Conservation (phyloP, 2,888 invertebrate species). For the Hanleya hanleyi region DNA sequence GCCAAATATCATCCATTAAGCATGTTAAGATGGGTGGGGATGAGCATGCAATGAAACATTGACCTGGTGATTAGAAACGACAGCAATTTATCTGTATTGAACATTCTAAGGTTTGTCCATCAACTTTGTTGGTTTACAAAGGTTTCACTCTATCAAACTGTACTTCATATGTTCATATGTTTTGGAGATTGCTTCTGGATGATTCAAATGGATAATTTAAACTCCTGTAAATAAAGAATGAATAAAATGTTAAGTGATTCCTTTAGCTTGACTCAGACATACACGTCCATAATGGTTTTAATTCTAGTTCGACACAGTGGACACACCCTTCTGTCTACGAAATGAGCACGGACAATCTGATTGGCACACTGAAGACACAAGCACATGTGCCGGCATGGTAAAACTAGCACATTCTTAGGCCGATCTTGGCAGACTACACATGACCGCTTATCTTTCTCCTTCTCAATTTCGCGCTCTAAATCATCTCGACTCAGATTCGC, state of each 20-base stretch:
- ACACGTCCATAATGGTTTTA: slow-evolving; percentile 69
- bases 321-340: slow-evolving; percentile 56
- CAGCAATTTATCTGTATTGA: too few relatives aligned
- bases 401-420: slow-evolving; percentile 64
- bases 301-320: slow-evolving; percentile 66
- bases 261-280: slow-evolving; percentile 45
- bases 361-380: slow-evolving; percentile 68
- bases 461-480: slow-evolving; percentile 58
- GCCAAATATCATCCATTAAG: too few relatives aligned
- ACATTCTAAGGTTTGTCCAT: too few relatives aligned
- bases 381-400: slow-evolving; percentile 71
- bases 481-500: slow-evolving; percentile 41
- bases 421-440: slow-evolving; percentile 71
- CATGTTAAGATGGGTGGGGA: too few relatives aligned
- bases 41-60: too few relatives aligned
- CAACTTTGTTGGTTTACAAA: too few relatives aligned
- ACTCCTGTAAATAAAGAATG: background rate
- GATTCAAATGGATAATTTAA: background rate
- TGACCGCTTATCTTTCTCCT: slow-evolving; percentile 61
- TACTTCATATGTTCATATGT: too few relatives aligned
- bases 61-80: too few relatives aligned
- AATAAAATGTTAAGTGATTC: background rate
- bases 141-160: too few relatives aligned
- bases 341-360: slow-evolving; percentile 54
- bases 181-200: too few relatives aligned